Conservation (phyloP, 2,888 invertebrate genomes). For the Drosophila pseudotalamancana region DNA sequence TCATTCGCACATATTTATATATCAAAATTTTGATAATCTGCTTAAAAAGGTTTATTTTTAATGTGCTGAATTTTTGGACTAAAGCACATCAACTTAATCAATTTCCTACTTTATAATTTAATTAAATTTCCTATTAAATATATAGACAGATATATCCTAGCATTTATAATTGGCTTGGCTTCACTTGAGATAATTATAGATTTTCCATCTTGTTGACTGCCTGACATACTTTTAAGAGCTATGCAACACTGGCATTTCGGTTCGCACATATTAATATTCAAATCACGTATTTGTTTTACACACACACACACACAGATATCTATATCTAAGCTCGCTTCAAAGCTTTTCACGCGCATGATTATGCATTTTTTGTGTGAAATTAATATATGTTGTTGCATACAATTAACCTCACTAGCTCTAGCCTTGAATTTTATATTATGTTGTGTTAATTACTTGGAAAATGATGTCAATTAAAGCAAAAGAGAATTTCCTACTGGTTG, state of each 20-base stretch:
- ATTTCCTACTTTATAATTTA: too few relatives aligned
- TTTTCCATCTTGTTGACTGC: background rate
- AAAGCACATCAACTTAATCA: too few relatives aligned
- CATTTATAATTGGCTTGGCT: constrained; percentile 6
- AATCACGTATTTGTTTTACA: constrained; percentile 65
- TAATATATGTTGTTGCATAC: constrained; percentile 51
- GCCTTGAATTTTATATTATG: constrained; percentile 53
- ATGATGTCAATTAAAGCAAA: constrained; percentile 35
- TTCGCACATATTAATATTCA: constrained; percentile 62
- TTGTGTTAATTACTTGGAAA: constrained; percentile 36
- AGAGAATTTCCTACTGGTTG: background rate
- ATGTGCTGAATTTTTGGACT: too few relatives aligned
- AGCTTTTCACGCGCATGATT: constrained; percentile 58
- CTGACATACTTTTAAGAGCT: constrained; percentile 41
- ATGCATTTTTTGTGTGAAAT: constrained; percentile 69
- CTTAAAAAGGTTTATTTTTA: too few relatives aligned
- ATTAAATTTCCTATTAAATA: too few relatives aligned
- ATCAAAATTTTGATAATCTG: too few relatives aligned
- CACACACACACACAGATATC: constrained; percentile 1
- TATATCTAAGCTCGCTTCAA: too few relatives aligned
- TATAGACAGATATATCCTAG: too few relatives aligned
- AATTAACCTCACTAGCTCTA: constrained; percentile 26
- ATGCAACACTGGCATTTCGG: background rate
- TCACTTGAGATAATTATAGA: constrained; percentile 25
- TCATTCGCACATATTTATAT: too few relatives aligned